Evolutionary conservation across 2,797 vertebrate species (phyloP), one percentile per base, ranked within the genome.

Genomic region (Oceanodroma leucorhoa): DNA sequence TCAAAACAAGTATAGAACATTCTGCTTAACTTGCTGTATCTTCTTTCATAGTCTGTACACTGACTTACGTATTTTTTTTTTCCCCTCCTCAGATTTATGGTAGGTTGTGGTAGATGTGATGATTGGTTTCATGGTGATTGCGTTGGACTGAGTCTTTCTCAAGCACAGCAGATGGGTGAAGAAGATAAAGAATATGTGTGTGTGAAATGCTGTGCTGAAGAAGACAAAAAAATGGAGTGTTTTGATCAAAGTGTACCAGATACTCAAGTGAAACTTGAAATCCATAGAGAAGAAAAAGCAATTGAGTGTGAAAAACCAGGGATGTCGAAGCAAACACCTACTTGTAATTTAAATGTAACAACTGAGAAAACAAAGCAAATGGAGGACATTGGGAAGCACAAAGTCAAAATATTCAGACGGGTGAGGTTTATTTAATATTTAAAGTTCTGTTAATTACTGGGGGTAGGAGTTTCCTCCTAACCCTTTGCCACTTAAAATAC

Each of bases 41-140:
- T 87, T 85, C 14, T 76, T 38, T 41, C 0, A 0, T 55, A 40
- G 24, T 26, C 8, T 27, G 0, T 67, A 19, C 19, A 22, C 75
- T 95, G 53, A 94, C 40, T 54, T 41, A 0, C 4, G 13, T 65
- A 41, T 83, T 38, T 12, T 95, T 73, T 69, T 43, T 17, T 7
- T 8, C 7, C 18, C 17, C 17, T 18, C 17, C 96, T 86, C 92
- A 99, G 99, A 98, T 99, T 99, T 97, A 99, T 99, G 99, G 99
- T 99, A 19, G 99, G 99, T 91, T 99, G 99, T 51, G 99, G 99
- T 66, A 99, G 98, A 96, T 99, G 99, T 89, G 99, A 99, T 77
- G 99, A 99, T 97, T 99, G 99, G 99, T 99, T 99, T 98, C 99
- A 99, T 13, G 99, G 99, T 9, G 99, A 99, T 94, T 99, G 99